A percentile compares a stretch with the other conserved stretches of the same genome.
These are phyloP conservation scores for Eulemur mongoz DNA, from an alignment of 2,797 vertebrate species.

Conservation along the genomic window DNA sequence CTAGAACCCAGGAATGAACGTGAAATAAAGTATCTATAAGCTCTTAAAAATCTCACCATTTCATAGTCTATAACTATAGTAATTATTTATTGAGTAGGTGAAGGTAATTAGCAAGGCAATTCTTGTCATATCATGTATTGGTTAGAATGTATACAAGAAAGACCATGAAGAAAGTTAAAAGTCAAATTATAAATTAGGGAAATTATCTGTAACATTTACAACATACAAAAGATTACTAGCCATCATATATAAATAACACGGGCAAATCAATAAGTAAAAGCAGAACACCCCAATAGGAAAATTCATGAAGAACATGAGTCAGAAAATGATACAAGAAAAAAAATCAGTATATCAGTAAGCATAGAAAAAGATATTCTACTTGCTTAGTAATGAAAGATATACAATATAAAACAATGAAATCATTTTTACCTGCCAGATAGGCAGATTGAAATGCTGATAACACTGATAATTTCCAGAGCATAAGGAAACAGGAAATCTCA, in stretches of 20 bases:
- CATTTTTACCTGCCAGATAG: neutral
- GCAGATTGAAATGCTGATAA: neutral
- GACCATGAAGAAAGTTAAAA: neutral
- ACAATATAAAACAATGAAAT: neutral
- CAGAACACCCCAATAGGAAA: neutral
- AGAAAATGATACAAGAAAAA: neutral
- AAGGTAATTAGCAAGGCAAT: neutral
- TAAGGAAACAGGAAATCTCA: neutral
- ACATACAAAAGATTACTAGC: neutral
- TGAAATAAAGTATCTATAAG: conserved; percentile 8
- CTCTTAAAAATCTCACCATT: neutral
- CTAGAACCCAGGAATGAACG: conserved; percentile 13
- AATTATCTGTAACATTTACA: neutral
- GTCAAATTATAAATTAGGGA: neutral
- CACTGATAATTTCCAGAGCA: neutral
- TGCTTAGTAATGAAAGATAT: neutral
- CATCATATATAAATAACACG: neutral
- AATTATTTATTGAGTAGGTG: neutral
- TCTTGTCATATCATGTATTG: neutral
- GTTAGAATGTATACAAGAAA: conserved; percentile 6
- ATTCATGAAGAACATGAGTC: neutral
- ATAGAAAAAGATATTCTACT: neutral
- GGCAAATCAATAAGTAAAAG: conserved; percentile 1
- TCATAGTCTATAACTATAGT: neutral
- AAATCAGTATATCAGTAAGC: neutral